phyloP scores from a whole-genome alignment of 2,888 invertebrate species.

The Trypoxylon attenuatum region DNA sequence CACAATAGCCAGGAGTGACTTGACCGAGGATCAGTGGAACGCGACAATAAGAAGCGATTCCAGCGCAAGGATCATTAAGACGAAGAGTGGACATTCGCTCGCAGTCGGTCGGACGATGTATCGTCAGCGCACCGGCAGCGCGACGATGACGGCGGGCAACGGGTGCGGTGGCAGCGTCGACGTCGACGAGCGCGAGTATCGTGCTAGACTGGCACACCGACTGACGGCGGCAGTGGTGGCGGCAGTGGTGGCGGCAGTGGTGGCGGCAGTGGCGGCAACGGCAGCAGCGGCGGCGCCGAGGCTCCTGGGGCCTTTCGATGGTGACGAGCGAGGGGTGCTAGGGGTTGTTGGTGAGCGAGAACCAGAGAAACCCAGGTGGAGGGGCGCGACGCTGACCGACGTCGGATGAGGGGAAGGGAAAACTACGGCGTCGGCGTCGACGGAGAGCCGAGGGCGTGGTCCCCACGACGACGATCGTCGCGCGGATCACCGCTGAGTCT shows the following conservation, averaged over 20 bases:
- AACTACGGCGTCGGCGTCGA: conserved; percentile 57
- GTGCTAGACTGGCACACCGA: conserved; percentile 54
- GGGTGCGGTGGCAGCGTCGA: conserved; percentile 29
- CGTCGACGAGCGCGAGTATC: conserved; percentile 53
- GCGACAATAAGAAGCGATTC: no score
- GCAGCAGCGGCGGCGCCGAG: conserved; percentile 54
- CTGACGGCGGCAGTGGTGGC: conserved; percentile 37
- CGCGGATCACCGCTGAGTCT: conserved; percentile 43
- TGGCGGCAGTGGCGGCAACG: conserved; percentile 51
- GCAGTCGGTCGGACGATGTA: background rate
- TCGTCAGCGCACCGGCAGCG: conserved; percentile 6
- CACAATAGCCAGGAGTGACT: no score
- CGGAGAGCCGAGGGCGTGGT: conserved; percentile 70
- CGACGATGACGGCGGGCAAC: conserved; percentile 18
- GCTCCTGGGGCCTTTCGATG: conserved; percentile 48
- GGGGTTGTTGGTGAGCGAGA: conserved; percentile 25
- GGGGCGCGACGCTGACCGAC: conserved; percentile 42
- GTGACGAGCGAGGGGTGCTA: conserved; percentile 35
- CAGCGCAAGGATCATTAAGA: background rate
- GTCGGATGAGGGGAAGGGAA: conserved; percentile 36
- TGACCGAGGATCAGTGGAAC: no score
- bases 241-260: conserved; percentile 48
- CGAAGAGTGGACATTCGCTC: background rate
- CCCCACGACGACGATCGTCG: conserved; percentile 41
- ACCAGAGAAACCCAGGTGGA: conserved; percentile 20